Evolutionary conservation across 2,113 vertebrate genomes (phyloP), one percentile per base, ranked within the genome.

Genomic region (Lophochroa leadbeateri): DNA sequence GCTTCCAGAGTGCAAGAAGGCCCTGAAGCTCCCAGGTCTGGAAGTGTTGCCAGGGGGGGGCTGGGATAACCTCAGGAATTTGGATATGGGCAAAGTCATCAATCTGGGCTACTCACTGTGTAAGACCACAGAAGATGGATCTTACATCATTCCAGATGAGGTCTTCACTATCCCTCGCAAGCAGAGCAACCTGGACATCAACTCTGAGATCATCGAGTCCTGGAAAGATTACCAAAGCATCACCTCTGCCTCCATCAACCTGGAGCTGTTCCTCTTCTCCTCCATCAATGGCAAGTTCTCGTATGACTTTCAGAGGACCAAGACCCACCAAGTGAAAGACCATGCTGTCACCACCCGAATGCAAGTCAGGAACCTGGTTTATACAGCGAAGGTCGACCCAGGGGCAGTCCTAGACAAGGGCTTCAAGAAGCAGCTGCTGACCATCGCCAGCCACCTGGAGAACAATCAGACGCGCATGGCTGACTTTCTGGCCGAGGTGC

Each of bases 1-100:
- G 71, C 97, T 98, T 81, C 97, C 95, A 11, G 88, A 87, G 29
- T 99, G 99, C 86, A 98, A 96, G 86, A 79, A 92, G 74, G 88
- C 96, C 77, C 49, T 95, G 72, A 97, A 98, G 13, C 67, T 98
- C 35, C 94, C 98, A 5, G 96, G 98, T 2, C 95, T 99, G 88
- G 99, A 99, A 92, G 99, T 99, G 68, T 97, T 99, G 49, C 99
- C 99, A 0, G 99, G 99, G 1, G 98, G 99, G 0, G 99, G 99
- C 46, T 99, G 99, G 99, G 99, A 99, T 90, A 99, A 99, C 60
- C 98, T 99, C 49, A 97, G 98, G 7, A 99, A 99, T 84, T 10
- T 98, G 83, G 99, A 99, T 74, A 98, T 98, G 98, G 98, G 99
- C 10, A 98, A 98, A 75, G 99, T 99, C 74, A 98, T 99, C 98